These are phyloP conservation scores for Pelmatolapia mariae DNA, from an alignment of 2,113 vertebrate genomes.

Conservation along the genomic window DNA sequence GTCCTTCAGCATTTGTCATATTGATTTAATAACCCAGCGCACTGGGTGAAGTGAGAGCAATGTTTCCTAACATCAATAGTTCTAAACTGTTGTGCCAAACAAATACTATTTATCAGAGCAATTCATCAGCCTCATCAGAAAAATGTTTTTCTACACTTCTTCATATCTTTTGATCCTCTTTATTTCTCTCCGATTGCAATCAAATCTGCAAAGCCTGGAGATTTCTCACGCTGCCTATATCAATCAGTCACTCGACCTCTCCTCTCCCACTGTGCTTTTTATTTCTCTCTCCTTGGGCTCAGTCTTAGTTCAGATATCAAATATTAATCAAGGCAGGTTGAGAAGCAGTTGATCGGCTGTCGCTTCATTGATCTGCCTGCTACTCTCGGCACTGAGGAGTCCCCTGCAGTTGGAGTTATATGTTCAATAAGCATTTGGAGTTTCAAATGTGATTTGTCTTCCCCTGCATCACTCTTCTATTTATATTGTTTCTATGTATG, in stretches of 20 bases:
- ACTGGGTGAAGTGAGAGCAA: not conserved
- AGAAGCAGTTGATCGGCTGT: constrained; percentile 38
- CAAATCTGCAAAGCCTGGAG: not conserved
- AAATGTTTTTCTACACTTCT: constrained; percentile 11
- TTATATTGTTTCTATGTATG: not conserved
- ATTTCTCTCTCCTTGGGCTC: not conserved
- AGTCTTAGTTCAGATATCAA: constrained; percentile 48
- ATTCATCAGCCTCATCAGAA: not conserved
- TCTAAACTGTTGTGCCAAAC: not conserved
- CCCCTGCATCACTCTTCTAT: too few relatives aligned
- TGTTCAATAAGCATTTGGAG: not conserved
- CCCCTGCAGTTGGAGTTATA: not conserved
- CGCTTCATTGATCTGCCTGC: constrained; percentile 15
- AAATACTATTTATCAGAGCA: constrained; percentile 8
- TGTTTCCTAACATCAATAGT: not conserved
- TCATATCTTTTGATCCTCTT: constrained; percentile 25
- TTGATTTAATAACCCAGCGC: not conserved
- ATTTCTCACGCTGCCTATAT: constrained; percentile 8
- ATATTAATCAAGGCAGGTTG: constrained; percentile 45
- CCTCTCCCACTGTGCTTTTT: not conserved
- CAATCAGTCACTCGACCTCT: not conserved
- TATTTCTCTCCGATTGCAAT: constrained; percentile 21
- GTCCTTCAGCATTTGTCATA: not conserved
- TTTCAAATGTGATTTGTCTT: not conserved
- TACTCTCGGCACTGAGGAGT: not conserved